Base-by-base conservation (phyloP, 2,113 vertebrate species). In the Hippotragus niger region DNA sequence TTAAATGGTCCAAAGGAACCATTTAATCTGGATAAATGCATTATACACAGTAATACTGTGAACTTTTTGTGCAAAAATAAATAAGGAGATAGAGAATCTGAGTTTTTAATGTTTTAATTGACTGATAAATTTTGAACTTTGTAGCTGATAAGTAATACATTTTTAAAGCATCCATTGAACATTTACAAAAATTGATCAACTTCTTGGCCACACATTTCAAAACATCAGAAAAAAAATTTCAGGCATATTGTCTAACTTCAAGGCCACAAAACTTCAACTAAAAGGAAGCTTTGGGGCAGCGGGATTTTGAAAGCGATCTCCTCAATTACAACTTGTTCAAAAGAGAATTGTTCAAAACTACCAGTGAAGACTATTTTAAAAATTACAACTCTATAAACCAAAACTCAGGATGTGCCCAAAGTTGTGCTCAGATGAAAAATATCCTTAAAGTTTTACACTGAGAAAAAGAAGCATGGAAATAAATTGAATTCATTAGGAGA, bases 51-150 rank as follows among this genome's bases (percentile, higher is more conserved):
- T 36, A 91, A 94, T 21, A 81, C 25, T 71, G 29, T 76, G 27
- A 92, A 43, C 31, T 67, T 95, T 53, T 58, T 25, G 47, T 78
- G 29, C 36, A 93, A 94, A 90, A 67, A 27, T 36, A 90, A 89
- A 57, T 55, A 86, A 74, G 52, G 76, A 94, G 71, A 29, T 47
- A 3, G 43, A 93, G 23, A 58, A 87, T 88, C 60, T 76, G 62
- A 92, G 53, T 84, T 95, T 55, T 53, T 80, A 91, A 78, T 90
- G 16, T 84, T 86, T 97, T 84, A 86, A 82, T 81, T 95, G 82
- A 81, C 19, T 87, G 52, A 85, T 82, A 95, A 91, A 21, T 57
- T 47, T 52, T 92, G 55, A 92, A 84, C 31, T 57, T 82, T 45
- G 67, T 91, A 89, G 31, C 23, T 87, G 62, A 78, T 55, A 86